Evolutionary conservation across 1,140 invertebrate genomes (phyloP), one percentile per base, ranked within the genome.

Genomic region (Eriosoma lanigerum): DNA sequence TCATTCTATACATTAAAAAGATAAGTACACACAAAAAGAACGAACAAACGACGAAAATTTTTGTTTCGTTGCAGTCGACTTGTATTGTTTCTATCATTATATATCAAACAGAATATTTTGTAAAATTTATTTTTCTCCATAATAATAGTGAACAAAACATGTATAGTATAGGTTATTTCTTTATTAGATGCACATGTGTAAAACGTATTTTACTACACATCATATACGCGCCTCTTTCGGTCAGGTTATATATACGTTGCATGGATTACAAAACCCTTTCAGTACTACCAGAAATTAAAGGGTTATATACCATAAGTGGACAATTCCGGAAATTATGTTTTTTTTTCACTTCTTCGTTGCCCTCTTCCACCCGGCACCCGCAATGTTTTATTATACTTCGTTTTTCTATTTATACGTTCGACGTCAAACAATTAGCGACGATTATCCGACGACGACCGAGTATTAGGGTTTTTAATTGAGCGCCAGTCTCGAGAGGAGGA

Each of bases 391-490:
- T 38, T 2, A 3, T n/a, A 21, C 46, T 17, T 8, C 48, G 6
- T 26, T n/a, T 68, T 52, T 46, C 44, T 68, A n/a, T 75, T 58
- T 32, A 38, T 38, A 52, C 24, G 17, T 38, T 46, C 38, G 38
- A 78, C 54, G 75, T 58, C 75, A 78, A 78, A 78, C 75, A 78
- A 62, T 78, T 78, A 78, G 75, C 75, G 44, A 60, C 75, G 75
- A 78, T 78, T 78, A 78, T 78, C 56, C 75, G 56, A 15, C 50
- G 46, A 52, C 26, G 48, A 24, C 38, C n/a, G 15, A 17, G 44
- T 46, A 60, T 9, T 38, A 46, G 75, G 38, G 21, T 44, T 78
- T n/a, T 78, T 78, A 78, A 78, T 78, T 78, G 75, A 17, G 21
- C 52, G 38, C 12, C 19, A n/a, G 54, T 46, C 32, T 76, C n/a